These are phyloP conservation scores for Ophion ellenae DNA, from an alignment of 2,888 invertebrate species.

Conservation along the genomic window DNA sequence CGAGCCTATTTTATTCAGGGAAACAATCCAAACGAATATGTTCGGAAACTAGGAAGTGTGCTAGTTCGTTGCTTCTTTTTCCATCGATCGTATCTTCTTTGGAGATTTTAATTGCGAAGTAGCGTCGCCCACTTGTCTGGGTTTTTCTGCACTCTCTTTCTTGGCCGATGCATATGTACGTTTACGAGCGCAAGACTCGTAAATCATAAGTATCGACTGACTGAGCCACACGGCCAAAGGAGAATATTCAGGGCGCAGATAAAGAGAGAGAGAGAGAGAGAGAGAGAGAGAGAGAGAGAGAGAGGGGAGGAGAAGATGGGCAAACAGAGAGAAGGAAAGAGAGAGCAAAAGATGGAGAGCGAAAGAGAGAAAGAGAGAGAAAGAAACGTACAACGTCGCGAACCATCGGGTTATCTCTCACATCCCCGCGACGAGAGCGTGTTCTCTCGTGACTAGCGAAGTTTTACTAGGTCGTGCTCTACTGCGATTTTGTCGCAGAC, in stretches of 20 bases:
- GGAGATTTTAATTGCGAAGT: neutral
- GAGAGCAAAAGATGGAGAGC: no score
- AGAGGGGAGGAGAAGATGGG: no score
- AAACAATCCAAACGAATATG: no score
- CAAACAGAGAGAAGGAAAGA: no score
- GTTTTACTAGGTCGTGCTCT: constrained; percentile 26
- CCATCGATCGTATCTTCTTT: neutral
- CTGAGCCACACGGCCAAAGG: constrained; percentile 18
- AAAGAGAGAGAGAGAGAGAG: constrained; percentile 5
- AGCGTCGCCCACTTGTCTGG: neutral
- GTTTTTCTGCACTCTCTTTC: neutral
- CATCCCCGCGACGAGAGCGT: constrained; percentile 41
- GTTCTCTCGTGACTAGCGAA: constrained; percentile 36
- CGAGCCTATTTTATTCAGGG: no score
- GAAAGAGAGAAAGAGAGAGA: no score
- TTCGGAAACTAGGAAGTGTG: no score
- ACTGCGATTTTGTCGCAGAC: constrained; percentile 40
- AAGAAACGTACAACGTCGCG: constrained; percentile 24
- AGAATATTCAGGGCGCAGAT: constrained; percentile 19
- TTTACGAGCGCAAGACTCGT: constrained; percentile 13
- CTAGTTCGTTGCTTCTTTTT: neutral
- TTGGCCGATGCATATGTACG: neutral
- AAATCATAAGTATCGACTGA: constrained; percentile 41
- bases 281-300: neutral
- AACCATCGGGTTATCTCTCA: constrained; percentile 34